These are phyloP conservation scores for Oligia latruncula DNA, from an alignment of 2,888 invertebrate genomes.

Conservation along the genomic window DNA sequence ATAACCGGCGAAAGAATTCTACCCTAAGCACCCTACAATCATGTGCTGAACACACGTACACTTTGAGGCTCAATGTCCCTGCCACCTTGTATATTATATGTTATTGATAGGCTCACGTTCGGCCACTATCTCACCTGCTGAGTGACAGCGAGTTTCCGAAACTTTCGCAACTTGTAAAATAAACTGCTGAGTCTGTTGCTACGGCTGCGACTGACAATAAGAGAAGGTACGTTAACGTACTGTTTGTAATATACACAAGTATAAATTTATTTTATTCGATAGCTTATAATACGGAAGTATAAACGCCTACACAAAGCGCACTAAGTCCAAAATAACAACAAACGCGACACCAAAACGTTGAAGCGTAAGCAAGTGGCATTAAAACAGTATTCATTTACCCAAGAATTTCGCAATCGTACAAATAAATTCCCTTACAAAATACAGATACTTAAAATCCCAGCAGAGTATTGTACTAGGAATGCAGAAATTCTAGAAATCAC, in stretches of 20 bases:
- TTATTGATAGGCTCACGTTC: neutral
- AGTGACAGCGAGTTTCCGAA: neutral
- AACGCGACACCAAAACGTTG: no score
- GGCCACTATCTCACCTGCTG: no score
- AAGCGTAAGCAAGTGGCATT: slow-evolving; percentile 2
- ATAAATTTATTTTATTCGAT: neutral
- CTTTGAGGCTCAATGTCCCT: no score
- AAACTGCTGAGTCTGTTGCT: neutral
- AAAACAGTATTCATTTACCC: neutral
- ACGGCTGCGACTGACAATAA: neutral
- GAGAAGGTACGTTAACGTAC: no score
- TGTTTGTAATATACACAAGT: neutral
- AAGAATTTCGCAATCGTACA: slow-evolving; percentile 6
- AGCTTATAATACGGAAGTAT: neutral
- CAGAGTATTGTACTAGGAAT: slow-evolving; percentile 39
- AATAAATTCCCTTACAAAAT: slow-evolving; percentile 15
- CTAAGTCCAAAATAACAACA: neutral
- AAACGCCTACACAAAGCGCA: neutral
- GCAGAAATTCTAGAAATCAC: slow-evolving; percentile 52
- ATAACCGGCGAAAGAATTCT: no score
- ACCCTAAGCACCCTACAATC: no score
- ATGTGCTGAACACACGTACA: no score
- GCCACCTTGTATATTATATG: neutral
- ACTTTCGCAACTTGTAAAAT: neutral
- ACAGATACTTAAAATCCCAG: slow-evolving; percentile 28